Evolutionary conservation across 1,140 invertebrate species (phyloP).

Genomic region (Cepaea nemoralis): DNA sequence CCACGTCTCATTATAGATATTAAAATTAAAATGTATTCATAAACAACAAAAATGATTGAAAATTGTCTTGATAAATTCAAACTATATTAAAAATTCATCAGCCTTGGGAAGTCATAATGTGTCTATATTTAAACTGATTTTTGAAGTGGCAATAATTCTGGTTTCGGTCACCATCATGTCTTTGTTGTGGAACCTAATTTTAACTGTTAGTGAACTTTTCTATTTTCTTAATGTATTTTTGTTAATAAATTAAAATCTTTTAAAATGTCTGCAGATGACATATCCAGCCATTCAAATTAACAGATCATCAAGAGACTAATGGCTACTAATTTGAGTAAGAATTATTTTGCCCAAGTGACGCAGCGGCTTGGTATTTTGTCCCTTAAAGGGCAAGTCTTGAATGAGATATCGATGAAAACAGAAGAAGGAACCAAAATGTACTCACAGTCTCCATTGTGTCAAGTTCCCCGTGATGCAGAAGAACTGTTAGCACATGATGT

Average conservation of each 20-base stretch:
- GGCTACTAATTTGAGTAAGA: conserved; percentile 43
- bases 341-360: conserved; percentile 62
- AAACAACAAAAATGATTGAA: no score
- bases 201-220: background rate
- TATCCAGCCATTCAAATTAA: background rate
- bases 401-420: conserved; percentile 48
- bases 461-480: conserved; percentile 63
- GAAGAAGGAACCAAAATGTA: conserved; percentile 60
- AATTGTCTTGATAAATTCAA: no score
- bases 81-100: no score
- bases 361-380: conserved; percentile 60
- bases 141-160: no score
- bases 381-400: conserved; percentile 57
- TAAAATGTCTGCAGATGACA: background rate
- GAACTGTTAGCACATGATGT: conserved; percentile 63
- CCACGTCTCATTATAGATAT: no score
- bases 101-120: no score
- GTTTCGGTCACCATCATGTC: background rate
- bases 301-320: conserved; percentile 13
- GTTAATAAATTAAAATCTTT: background rate
- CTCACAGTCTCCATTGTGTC: conserved; percentile 56
- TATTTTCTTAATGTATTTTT: background rate
- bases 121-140: no score
- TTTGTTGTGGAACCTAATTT: background rate
- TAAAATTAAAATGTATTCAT: no score